Base-by-base conservation (phyloP, 2,888 invertebrate species). In the Ophion obscuratus region DNA sequence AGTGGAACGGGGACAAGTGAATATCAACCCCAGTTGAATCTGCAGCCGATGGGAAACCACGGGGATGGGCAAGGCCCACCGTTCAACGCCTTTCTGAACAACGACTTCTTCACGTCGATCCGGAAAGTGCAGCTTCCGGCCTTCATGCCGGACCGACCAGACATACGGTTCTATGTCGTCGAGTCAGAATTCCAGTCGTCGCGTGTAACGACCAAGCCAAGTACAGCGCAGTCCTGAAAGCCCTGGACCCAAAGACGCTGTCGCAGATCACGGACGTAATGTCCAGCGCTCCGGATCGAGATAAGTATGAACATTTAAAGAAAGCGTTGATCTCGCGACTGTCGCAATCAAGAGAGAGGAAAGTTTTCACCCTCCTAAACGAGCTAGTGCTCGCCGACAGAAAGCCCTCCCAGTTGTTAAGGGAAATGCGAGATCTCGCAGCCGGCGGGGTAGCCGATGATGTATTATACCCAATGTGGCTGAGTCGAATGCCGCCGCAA, bases 381-480 rank as follows among this genome's bases (percentile, higher is more conserved):
- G 88, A 87, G 59, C 14, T 87, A 0, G 73, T 88, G 66, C 80
- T 89, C 6, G 87, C 86, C 5, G 79, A 86, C 53, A 80, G 80
- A 59, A 84, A 84, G 57, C 87, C 87, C 7, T 78, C 88, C 9
- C 84, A 87, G 27, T 53, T 87, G 10, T 44, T 84, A 7, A 20
- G 87, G n/a, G 82, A 88, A 31, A 81, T 88, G 75, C 70, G 68
- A 11, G 53, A 36, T 2, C 74, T 87, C 3, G 9, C 27, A 27
- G 81, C 78, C 6, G 86, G 84, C 14, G 67, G 59, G 0, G 62
- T 59, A 36, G 73, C 81, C 4, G 14, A 57, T 14, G 84, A 81
- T 7, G 86, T 87, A 9, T 59, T 87, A 14, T 44, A 87, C 5
- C 76, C 75, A 36, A 66, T 75, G 11, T 27, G 83, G 57, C 84